Base-by-base conservation (phyloP, 2,888 invertebrate species). In the Phyllotreta cruciferae region DNA sequence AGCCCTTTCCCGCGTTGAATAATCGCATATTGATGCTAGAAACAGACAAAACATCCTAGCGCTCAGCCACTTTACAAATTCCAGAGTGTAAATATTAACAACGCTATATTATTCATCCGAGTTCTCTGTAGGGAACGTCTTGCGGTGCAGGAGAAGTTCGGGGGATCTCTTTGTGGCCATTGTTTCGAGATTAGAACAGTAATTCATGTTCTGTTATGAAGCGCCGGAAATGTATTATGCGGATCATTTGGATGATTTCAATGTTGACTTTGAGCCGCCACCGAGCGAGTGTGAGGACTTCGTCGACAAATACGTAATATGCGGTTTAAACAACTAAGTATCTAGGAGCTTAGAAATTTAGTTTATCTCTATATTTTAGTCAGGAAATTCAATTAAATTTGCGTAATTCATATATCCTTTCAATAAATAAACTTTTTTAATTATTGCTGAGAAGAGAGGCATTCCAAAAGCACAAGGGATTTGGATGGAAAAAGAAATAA, bases 21-120 rank as follows among this genome's bases (percentile, higher is more conserved):
- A 71, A 71, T 70, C 70, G 66, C 70, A 71, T 70, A 70, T 71
- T 70, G 71, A 71, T 71, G 71, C 66, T 67, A 66, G 53, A 65
- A 67, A 67, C 71, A 73, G 63, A 63, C 67, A 69, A 70, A 71
- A 68, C 70, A 68, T 44, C 64, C 66, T 53, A 57, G 55, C 63
- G 42, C 42, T 42, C 54, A 62, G 54, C 65, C 66, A 64, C 63
- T 56, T 54, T 45, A 60, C 64, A 64, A 56, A 60, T 60, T 63
- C 50, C 64, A 61, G 62, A 60, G 64, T 70, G 68, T 70, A 70
- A 70, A 70, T 72, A 72, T 70, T 70, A 69, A 70, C 62, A 57
- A 60, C 70, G 68, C 69, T 70, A 73, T 73, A 74, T 66, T 62
- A 62, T 60, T 66, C 63, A 66, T 68, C 72, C 71, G 69, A 73